Evolutionary conservation across 2,113 vertebrate species (phyloP).

Genomic region (Colossoma macropomum): DNA sequence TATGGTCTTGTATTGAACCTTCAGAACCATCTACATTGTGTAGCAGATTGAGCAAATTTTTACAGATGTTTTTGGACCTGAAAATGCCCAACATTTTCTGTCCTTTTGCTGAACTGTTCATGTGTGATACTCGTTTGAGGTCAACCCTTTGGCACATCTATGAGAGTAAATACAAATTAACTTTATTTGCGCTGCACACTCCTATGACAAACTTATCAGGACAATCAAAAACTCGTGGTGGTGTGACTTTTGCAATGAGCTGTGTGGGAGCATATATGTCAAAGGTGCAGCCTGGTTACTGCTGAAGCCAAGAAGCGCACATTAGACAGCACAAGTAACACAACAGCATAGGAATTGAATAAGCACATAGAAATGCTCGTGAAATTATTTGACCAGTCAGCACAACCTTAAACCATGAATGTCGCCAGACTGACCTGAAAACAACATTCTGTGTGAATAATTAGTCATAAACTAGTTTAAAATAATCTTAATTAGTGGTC

Average conservation of each 20-base stretch:
- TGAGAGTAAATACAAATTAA: slow-evolving; percentile 46
- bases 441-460: neutral
- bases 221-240: slow-evolving; percentile 23
- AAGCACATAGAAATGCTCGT: neutral
- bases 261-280: neutral
- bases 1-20: neutral
- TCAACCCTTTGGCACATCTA: slow-evolving; percentile 46
- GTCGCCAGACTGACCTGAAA: neutral
- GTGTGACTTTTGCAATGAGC: slow-evolving; percentile 39
- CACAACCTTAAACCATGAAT: neutral
- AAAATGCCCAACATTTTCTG: neutral
- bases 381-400: neutral
- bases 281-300: slow-evolving; percentile 36
- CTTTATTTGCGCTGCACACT: slow-evolving; percentile 49
- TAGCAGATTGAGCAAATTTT: neutral
- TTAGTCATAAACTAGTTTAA: slow-evolving; percentile 8
- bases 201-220: slow-evolving; percentile 39
- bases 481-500: neutral
- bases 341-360: neutral
- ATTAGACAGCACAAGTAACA: slow-evolving; percentile 10
- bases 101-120: neutral
- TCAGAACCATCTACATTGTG: neutral
- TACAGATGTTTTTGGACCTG: neutral
- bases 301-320: neutral
- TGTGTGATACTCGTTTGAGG: slow-evolving; percentile 16